phyloP scores from a whole-genome alignment of 64 coral and sea anemone species.

The Hydrozoanthus tunicans region DNA sequence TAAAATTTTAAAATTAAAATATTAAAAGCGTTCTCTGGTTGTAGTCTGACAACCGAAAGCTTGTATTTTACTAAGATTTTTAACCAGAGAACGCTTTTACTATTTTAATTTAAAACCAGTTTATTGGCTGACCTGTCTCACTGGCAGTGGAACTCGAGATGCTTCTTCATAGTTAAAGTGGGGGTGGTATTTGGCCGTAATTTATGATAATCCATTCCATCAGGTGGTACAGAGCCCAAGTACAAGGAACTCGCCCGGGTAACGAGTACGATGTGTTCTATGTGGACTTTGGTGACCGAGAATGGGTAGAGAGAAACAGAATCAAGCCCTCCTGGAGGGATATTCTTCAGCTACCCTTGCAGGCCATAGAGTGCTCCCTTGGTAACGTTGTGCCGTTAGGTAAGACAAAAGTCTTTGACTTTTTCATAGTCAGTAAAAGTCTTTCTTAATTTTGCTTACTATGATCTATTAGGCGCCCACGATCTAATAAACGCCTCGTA shows the following conservation, averaged over 20 bases:
- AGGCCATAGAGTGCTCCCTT: conserved; percentile 91
- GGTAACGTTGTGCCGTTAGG: conserved; percentile 78
- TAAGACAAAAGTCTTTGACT: background rate
- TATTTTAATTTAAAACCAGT: no score
- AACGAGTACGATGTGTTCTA: conserved; percentile 96
- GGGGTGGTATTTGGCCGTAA: background rate
- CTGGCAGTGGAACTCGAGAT: background rate
- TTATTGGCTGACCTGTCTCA: no score
- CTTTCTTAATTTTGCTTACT: no score
- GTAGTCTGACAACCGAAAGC: no score
- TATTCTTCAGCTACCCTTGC: conserved; percentile 82
- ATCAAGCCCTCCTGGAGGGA: conserved; percentile 71
- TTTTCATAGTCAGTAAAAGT: background rate
- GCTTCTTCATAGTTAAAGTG: background rate
- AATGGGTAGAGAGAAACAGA: conserved; percentile 81
- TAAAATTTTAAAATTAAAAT: no score
- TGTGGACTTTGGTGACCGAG: conserved; percentile 93
- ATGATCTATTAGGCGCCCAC: no score
- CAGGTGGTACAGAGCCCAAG: conserved; percentile 92
- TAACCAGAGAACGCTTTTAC: no score
- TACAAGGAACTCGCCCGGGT: conserved; percentile 83
- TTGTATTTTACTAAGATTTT: no score
- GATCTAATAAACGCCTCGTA: no score
- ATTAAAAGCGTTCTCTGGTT: no score
- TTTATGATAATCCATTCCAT: background rate